Conservation (phyloP, 2,113 vertebrate genomes). For the Acanthisitta chloris region DNA sequence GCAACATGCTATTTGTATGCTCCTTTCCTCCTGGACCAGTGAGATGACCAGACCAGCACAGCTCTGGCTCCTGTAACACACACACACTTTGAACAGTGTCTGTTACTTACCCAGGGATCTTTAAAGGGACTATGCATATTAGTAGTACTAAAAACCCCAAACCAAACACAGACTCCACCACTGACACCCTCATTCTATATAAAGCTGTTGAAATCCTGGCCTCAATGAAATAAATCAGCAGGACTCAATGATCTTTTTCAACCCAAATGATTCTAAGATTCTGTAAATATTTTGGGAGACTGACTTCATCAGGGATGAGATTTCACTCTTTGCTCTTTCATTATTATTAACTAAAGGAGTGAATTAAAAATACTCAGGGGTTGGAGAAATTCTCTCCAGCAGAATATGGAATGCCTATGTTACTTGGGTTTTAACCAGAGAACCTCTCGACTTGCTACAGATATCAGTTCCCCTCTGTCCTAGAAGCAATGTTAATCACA, state of each 20-base stretch:
- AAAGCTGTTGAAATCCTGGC: not conserved
- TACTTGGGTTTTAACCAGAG: not conserved
- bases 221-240: not conserved
- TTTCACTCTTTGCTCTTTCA: not conserved
- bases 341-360: not conserved
- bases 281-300: not conserved
- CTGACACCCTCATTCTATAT: not conserved
- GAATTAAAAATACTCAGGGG: not conserved
- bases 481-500: conserved; percentile 28
- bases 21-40: not conserved
- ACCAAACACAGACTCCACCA: not conserved
- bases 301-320: not conserved
- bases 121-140: not conserved
- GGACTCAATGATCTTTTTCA: not conserved
- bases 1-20: not conserved
- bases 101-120: not conserved
- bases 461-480: not conserved
- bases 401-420: not conserved
- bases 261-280: not conserved
- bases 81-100: not conserved
- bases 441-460: not conserved
- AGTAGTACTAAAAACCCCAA: not conserved
- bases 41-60: not conserved
- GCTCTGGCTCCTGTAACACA: not conserved
- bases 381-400: not conserved